phyloP scores from a whole-genome alignment of 2,888 invertebrate species.

The Steinernema carpocapsae region DNA sequence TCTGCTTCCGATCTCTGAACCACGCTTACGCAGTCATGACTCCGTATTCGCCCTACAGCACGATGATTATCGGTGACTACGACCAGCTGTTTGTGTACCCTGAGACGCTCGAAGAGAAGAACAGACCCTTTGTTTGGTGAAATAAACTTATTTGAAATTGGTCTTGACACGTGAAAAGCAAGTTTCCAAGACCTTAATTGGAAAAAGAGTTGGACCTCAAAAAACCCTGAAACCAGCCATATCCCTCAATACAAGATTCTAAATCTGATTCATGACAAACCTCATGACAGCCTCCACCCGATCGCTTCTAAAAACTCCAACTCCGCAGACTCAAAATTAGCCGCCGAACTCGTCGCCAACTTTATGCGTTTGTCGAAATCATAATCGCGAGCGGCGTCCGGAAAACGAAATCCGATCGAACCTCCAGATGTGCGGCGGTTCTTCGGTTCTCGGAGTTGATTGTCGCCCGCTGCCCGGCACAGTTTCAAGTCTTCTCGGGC shows the following conservation, averaged over 20 bases:
- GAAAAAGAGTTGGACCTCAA: neutral
- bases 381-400: neutral
- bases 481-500: neutral
- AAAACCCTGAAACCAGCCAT: neutral
- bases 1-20: slow-evolving; percentile 20
- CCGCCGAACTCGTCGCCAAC: neutral
- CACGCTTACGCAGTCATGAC: slow-evolving; percentile 7
- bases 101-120: slow-evolving; percentile 2
- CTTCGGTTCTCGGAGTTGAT: slow-evolving; percentile 8
- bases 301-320: neutral
- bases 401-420: slow-evolving; percentile 1
- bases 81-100: slow-evolving; percentile 28
- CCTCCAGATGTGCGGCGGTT: slow-evolving; percentile 20
- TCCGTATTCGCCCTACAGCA: slow-evolving; percentile 14
- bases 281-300: neutral
- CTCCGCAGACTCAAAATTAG: neutral
- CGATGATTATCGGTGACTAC: slow-evolving; percentile 37
- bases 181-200: neutral
- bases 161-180: neutral
- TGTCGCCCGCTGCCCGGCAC: neutral
- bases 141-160: neutral
- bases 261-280: neutral
- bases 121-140: slow-evolving; percentile 12
- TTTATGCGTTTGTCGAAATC: slow-evolving; percentile 27
- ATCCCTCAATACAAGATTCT: too few relatives aligned